Percentiles rank a stretch among this genome's conserved stretches.
Conservation (phyloP, 64 coral and sea anemone species). For the Exaiptasia diaphana region DNA sequence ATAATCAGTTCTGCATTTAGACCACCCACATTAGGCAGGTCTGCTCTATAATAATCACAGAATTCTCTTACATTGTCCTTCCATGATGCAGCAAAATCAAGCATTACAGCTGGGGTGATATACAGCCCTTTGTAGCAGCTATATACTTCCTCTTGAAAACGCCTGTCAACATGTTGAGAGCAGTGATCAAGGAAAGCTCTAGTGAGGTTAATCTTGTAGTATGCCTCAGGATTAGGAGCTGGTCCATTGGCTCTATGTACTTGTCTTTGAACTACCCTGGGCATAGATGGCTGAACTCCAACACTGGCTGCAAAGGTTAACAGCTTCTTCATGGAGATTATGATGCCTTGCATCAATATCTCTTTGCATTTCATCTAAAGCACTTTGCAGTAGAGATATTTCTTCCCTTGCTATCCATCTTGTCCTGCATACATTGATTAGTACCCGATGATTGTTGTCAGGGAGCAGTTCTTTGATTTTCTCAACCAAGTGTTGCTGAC, state of each 20-base stretch:
- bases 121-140: constrained; percentile 45
- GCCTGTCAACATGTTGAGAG: constrained; percentile 22
- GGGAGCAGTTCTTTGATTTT: constrained; percentile 48
- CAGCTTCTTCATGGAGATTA: constrained; percentile 32
- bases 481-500: constrained; percentile 14
- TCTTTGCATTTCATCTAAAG: constrained; percentile 17
- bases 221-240: background rate
- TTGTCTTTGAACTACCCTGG: constrained; percentile 15
- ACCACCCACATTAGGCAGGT: constrained; percentile 31
- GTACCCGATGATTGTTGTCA: constrained; percentile 29
- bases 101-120: constrained; percentile 16
- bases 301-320: constrained; percentile 16
- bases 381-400: constrained; percentile 11
- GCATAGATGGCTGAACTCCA: background rate
- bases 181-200: constrained; percentile 52
- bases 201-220: constrained; percentile 34
- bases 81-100: background rate
- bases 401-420: constrained; percentile 12
- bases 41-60: constrained; percentile 46
- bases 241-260: constrained; percentile 32
- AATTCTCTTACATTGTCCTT: constrained; percentile 47
- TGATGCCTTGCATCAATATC: constrained; percentile 35
- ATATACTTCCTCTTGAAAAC: constrained; percentile 48
- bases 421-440: constrained; percentile 48
- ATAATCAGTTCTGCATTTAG: constrained; percentile 34